A percentile compares a stretch with the other conserved stretches of the same genome.
Evolutionary conservation across 1,140 invertebrate species (phyloP).

Genomic region (Panulirus ornatus): DNA sequence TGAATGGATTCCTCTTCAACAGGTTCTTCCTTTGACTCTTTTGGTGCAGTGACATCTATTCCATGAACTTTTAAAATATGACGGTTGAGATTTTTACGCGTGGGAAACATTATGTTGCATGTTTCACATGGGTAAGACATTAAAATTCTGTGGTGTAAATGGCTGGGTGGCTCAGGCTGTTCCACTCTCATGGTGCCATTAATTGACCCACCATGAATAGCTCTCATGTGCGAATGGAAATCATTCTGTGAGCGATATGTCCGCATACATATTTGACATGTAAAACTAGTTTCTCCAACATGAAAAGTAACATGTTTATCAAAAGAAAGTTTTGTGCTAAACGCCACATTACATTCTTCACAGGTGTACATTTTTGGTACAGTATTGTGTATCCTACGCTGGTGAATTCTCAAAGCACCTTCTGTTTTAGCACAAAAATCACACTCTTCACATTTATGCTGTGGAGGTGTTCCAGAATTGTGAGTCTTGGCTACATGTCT

Average conservation of each 20-base stretch:
- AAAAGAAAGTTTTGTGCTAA: slow-evolving; percentile 16
- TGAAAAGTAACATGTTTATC: slow-evolving; percentile 22
- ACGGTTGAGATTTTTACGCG: not conserved
- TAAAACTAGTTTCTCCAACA: not conserved
- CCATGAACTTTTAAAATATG: slow-evolving; percentile 20
- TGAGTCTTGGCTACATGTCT: slow-evolving; percentile 45
- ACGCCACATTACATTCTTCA: not conserved
- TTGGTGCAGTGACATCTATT: not conserved
- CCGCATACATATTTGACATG: slow-evolving; percentile 1
- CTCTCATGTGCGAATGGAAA: slow-evolving; percentile 30
- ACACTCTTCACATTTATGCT: slow-evolving; percentile 44
- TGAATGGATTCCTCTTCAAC: slow-evolving; percentile 15
- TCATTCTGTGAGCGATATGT: slow-evolving; percentile 38
- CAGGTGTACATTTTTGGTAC: slow-evolving; percentile 14
- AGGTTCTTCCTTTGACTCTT: slow-evolving; percentile 7
- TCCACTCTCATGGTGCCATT: not conserved
- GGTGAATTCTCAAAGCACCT: slow-evolving; percentile 29
- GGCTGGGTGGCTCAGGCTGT: not conserved
- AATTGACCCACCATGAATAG: slow-evolving; percentile 1
- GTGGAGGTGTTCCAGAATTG: not conserved
- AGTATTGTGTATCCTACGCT: slow-evolving; percentile 12
- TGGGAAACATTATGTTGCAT: not conserved
- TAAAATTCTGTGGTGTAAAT: not conserved
- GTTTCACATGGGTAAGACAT: not conserved
- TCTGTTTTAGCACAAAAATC: slow-evolving; percentile 43